A percentile compares a stretch with the other conserved stretches of the same genome.
Conservation (phyloP, 2,888 invertebrate species). For the Eutolmus rufibarbis region DNA sequence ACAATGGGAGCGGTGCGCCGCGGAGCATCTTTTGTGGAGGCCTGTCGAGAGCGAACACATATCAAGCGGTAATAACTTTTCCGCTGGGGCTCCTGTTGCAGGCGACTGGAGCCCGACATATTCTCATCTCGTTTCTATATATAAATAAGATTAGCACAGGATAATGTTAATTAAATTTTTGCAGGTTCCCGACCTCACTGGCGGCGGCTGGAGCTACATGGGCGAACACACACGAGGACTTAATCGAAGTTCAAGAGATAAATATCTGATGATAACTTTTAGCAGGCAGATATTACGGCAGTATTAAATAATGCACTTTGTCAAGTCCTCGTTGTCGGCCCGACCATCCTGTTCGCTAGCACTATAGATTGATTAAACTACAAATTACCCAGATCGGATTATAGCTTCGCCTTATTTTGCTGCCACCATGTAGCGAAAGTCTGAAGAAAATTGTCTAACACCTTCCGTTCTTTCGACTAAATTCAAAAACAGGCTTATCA, state of each 20-base stretch:
- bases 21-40: constrained; percentile 22
- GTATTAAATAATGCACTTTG: constrained; percentile 29
- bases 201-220: neutral
- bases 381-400: neutral
- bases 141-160: constrained; percentile 34
- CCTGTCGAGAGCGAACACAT: constrained; percentile 15
- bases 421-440: neutral
- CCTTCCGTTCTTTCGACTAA: neutral
- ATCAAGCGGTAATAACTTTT: constrained; percentile 36
- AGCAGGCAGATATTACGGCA: constrained; percentile 16
- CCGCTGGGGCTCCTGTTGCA: neutral
- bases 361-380: neutral
- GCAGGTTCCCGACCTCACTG: constrained; percentile 14
- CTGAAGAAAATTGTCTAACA: neutral
- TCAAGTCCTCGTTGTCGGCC: neutral
- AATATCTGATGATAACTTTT: constrained; percentile 32
- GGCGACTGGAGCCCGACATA: neutral
- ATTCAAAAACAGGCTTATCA: too few species aligned
- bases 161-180: constrained; percentile 41
- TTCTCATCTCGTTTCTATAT: constrained; percentile 27
- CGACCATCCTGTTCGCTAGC: neutral
- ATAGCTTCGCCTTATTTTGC: neutral
- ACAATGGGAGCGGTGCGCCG: constrained; percentile 7
- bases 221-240: constrained; percentile 39
- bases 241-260: constrained; percentile 33